Evolutionary conservation across 2,888 invertebrate species (phyloP).

Genomic region (Sphinx pinastri): DNA sequence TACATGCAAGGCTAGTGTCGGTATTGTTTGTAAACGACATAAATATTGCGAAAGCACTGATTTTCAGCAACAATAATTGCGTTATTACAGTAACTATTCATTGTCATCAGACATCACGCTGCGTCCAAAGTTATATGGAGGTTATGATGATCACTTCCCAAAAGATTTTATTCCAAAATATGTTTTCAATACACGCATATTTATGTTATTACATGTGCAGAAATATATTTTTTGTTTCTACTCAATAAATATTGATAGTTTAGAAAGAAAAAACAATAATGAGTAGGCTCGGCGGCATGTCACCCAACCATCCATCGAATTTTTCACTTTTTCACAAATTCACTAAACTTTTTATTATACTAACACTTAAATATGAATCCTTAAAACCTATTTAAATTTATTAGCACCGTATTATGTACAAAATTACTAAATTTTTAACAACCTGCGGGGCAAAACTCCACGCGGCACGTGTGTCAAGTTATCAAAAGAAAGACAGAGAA

Average conservation of each 20-base stretch:
- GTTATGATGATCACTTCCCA: background rate
- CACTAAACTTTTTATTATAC: conserved; percentile 50
- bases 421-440: conserved; percentile 60
- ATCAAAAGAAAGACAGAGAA: conserved; percentile 76
- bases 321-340: conserved; percentile 59
- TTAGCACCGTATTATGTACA: conserved; percentile 51
- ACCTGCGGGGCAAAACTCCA: conserved; percentile 83
- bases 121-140: background rate
- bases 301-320: conserved; percentile 43
- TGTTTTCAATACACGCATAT: background rate
- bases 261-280: conserved; percentile 20
- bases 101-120: no score
- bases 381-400: conserved; percentile 42
- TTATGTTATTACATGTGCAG: background rate
- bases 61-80: no score
- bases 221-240: background rate
- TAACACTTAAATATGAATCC: conserved; percentile 53
- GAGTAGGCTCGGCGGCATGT: conserved; percentile 55
- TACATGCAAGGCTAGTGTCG: no score
- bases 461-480: conserved; percentile 84
- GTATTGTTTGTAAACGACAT: no score
- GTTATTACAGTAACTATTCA: background rate
- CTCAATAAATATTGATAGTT: background rate
- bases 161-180: background rate
- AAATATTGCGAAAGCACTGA: no score